Evolutionary conservation across 2,797 vertebrate genomes (phyloP).

Genomic region (Gastrophryne carolinensis): DNA sequence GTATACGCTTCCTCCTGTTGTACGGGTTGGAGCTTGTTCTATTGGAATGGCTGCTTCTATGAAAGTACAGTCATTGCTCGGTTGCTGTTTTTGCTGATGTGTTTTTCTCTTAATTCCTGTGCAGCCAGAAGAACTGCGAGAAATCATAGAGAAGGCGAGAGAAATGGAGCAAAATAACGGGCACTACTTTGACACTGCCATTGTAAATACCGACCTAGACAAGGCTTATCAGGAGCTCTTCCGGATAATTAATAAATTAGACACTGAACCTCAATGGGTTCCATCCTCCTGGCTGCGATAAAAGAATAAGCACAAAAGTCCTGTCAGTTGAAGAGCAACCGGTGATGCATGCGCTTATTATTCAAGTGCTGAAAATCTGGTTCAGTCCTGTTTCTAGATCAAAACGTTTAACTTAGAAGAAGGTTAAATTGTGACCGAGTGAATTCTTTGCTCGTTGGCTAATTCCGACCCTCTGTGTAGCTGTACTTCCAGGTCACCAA

Average conservation of each 20-base stretch:
- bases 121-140: slow-evolving; percentile 90
- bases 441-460: background rate
- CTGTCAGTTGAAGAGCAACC: too few species aligned
- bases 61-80: too few species aligned
- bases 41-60: too few species aligned
- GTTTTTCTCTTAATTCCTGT: slow-evolving; percentile 49
- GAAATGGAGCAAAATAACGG: slow-evolving; percentile 98
- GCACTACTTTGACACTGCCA: slow-evolving; percentile 91
- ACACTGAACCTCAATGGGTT: slow-evolving; percentile 98
- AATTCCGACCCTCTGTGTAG: background rate
- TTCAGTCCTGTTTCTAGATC: background rate
- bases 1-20: too few species aligned
- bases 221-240: slow-evolving; percentile 89
- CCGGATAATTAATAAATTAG: slow-evolving; percentile 94
- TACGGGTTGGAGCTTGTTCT: too few species aligned
- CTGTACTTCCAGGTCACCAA: background rate
- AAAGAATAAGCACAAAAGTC: slow-evolving; percentile 54
- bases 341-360: background rate
- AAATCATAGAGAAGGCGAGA: slow-evolving; percentile 94
- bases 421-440: background rate
- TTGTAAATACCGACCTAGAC: slow-evolving; percentile 92
- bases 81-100: too few species aligned
- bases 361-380: slow-evolving; percentile 3
- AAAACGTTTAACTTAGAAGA: background rate
- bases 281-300: slow-evolving; percentile 93